Evolutionary conservation across 2,888 invertebrate genomes (phyloP).

Genomic region (Dasypolia templi): DNA sequence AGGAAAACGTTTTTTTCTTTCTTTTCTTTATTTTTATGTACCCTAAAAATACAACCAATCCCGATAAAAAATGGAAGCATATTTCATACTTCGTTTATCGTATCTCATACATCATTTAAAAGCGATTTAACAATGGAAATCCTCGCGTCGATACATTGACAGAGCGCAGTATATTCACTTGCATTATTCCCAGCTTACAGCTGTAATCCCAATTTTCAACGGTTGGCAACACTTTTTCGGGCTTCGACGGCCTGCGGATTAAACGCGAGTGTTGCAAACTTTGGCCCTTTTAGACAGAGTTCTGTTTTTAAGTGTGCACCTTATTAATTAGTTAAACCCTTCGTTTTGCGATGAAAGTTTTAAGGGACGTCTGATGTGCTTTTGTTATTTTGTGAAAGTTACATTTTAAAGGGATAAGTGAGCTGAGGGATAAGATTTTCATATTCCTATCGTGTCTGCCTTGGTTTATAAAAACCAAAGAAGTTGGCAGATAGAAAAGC

Average conservation of each 20-base stretch:
- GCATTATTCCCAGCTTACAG: conserved; percentile 78
- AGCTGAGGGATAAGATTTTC: not conserved
- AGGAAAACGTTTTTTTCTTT: no score
- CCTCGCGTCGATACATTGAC: conserved; percentile 71
- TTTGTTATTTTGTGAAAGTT: conserved; percentile 60
- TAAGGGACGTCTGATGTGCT: conserved; percentile 69
- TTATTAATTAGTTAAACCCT: conserved; percentile 85
- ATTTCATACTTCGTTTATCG: conserved; percentile 57
- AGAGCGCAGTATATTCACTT: conserved; percentile 66
- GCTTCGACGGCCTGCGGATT: conserved; percentile 77
- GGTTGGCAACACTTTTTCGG: conserved; percentile 77
- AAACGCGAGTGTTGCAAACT: conserved; percentile 76
- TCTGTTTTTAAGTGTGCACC: conserved; percentile 81
- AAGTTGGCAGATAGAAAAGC: not conserved
- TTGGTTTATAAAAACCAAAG: not conserved
- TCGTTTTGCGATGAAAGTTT: conserved; percentile 78
- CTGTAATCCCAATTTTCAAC: conserved; percentile 82
- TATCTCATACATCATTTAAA: conserved; percentile 72
- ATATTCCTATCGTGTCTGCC: not conserved
- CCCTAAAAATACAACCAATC: not conserved
- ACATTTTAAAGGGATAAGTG: conserved; percentile 8
- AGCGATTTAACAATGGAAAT: conserved; percentile 69
- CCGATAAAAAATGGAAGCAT: conserved; percentile 23
- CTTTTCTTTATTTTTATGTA: no score
- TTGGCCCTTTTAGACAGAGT: conserved; percentile 79